phyloP scores from a whole-genome alignment of 1,140 invertebrate species.

The Megathymus violae region DNA sequence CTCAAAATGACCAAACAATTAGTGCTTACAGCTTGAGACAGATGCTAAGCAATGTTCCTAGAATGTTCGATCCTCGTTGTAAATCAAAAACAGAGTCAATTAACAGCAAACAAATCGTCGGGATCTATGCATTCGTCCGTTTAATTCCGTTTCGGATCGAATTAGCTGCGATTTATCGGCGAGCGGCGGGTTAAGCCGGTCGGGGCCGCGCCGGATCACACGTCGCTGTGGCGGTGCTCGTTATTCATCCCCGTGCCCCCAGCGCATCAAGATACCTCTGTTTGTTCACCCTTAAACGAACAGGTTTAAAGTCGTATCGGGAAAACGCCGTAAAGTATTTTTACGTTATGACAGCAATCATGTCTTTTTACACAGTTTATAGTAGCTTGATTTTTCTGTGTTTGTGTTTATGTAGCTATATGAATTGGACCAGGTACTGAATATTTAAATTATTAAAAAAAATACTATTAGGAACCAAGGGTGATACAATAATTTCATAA shows the following conservation, averaged over 20 bases:
- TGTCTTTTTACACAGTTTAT: too few species aligned
- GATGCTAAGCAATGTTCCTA: conserved; percentile 9
- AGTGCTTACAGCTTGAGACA: too few species aligned
- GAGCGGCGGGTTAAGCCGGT: conserved; percentile 70
- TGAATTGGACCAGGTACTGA: too few species aligned
- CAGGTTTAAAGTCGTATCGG: conserved; percentile 34
- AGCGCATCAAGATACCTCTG: conserved; percentile 60
- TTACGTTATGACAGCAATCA: too few species aligned
- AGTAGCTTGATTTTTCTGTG: too few species aligned
- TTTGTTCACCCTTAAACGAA: conserved; percentile 52
- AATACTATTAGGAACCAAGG: too few species aligned
- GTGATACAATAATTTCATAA: too few species aligned
- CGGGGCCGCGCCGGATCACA: conserved; percentile 70
- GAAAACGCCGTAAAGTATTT: not conserved
- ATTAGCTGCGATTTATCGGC: conserved; percentile 79
- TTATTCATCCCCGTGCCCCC: conserved; percentile 72
- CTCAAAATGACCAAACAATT: too few species aligned
- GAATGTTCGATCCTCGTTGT: conserved; percentile 41
- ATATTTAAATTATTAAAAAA: too few species aligned
- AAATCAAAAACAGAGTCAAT: conserved; percentile 68
- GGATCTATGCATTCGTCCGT: conserved; percentile 79
- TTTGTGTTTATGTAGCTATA: too few species aligned
- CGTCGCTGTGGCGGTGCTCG: conserved; percentile 85
- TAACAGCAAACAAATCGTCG: conserved; percentile 77
- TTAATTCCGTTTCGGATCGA: conserved; percentile 80